phyloP scores from a whole-genome alignment of 2,888 invertebrate genomes.

The Neuroscelio doddi region DNA sequence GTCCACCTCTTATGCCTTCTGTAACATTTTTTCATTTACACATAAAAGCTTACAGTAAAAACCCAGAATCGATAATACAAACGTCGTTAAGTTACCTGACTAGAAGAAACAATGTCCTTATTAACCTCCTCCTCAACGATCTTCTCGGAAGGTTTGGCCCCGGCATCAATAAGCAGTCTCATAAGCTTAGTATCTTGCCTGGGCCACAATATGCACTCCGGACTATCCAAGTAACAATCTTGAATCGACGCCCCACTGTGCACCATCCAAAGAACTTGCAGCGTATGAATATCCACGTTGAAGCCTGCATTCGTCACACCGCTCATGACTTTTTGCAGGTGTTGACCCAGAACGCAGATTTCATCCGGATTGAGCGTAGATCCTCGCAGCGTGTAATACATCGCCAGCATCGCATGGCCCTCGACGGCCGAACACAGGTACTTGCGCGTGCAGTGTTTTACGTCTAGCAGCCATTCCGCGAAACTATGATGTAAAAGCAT shows the following conservation, averaged over 20 bases:
- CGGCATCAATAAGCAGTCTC: constrained; percentile 83
- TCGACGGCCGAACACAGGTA: constrained; percentile 90
- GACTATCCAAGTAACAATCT: constrained; percentile 66
- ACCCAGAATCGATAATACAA: no score
- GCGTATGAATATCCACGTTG: constrained; percentile 77
- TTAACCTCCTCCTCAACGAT: constrained; percentile 69
- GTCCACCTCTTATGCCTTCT: no score
- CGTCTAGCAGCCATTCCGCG: constrained; percentile 95
- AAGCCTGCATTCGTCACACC: constrained; percentile 61
- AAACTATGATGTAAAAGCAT: constrained; percentile 95
- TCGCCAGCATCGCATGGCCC: constrained; percentile 91
- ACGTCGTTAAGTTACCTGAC: constrained; percentile 71
- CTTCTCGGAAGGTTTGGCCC: constrained; percentile 75
- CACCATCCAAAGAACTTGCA: constrained; percentile 84
- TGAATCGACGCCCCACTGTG: constrained; percentile 75
- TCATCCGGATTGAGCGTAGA: constrained; percentile 81
- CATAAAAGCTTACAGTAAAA: no score
- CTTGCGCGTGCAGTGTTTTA: constrained; percentile 97
- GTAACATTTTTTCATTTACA: no score
- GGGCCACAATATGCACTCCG: constrained; percentile 70
- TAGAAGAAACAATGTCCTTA: constrained; percentile 64
- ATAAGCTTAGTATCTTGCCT: constrained; percentile 79
- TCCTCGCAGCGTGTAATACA: constrained; percentile 85
- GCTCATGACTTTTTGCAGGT: constrained; percentile 64
- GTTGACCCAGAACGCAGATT: constrained; percentile 79